A percentile compares a stretch with the other conserved stretches of the same genome.
phyloP scores from a whole-genome alignment of 2,797 vertebrate species.

The Muscicapa comitata region DNA sequence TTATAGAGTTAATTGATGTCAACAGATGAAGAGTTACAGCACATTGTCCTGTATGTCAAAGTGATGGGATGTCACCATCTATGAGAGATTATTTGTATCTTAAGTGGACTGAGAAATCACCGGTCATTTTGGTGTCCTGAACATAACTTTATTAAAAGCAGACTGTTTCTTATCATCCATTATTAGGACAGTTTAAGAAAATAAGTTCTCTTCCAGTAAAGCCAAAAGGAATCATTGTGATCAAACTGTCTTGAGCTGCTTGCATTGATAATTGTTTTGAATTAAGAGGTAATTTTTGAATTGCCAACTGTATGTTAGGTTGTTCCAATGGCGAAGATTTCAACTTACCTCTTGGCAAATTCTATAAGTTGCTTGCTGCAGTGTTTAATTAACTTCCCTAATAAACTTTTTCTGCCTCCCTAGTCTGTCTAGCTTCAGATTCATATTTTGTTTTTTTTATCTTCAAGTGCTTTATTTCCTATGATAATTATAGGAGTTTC shows the following conservation, averaged over 20 bases:
- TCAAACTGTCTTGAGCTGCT: background rate
- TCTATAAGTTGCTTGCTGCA: accelerated
- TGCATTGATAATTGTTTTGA: background rate
- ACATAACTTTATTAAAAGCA: background rate
- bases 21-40: background rate
- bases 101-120: background rate
- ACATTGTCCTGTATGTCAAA: accelerated
- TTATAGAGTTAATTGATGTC: background rate
- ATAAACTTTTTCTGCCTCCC: background rate
- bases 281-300: background rate
- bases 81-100: background rate
- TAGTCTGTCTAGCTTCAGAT: background rate
- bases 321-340: background rate
- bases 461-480: background rate
- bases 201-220: background rate
- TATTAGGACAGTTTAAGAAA: background rate
- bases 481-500: background rate
- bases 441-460: background rate
- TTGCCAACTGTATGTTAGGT: background rate
- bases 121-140: background rate
- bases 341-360: background rate
- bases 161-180: background rate
- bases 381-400: background rate
- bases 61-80: background rate
- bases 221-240: background rate